Percentiles rank a stretch among this genome's conserved stretches.
Conservation (phyloP, 1,140 invertebrate species). For the Panagrolaimus sp. region DNA sequence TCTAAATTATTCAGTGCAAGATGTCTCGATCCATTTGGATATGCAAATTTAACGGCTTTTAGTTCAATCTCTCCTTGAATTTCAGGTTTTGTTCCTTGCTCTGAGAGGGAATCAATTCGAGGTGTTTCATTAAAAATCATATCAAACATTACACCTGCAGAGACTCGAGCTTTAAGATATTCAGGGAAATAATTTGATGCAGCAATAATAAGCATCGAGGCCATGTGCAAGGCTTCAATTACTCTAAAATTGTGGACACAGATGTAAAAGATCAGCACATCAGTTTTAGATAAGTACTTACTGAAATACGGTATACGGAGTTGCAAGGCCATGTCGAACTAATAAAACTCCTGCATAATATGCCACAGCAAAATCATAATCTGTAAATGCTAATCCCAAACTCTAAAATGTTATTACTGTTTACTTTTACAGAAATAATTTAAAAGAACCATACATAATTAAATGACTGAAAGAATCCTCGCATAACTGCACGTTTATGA, state of each 20-base stretch:
- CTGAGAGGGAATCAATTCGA: slow-evolving; percentile 68
- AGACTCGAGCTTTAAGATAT: slow-evolving; percentile 11
- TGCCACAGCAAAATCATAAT: slow-evolving; percentile 7
- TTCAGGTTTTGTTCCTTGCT: slow-evolving; percentile 64
- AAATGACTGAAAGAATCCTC: slow-evolving; percentile 4
- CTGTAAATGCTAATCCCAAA: background rate
- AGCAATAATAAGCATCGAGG: background rate
- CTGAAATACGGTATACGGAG: slow-evolving; percentile 10
- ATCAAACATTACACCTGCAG: slow-evolving; percentile 8
- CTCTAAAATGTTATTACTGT: too few relatives aligned
- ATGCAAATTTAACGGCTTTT: slow-evolving; percentile 20
- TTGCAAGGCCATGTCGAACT: background rate
- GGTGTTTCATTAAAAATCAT: slow-evolving; percentile 62
- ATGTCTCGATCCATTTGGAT: slow-evolving; percentile 18
- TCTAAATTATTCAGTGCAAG: slow-evolving; percentile 32
- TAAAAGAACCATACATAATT: background rate
- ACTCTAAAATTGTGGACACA: slow-evolving; percentile 6
- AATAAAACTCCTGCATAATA: slow-evolving; percentile 1
- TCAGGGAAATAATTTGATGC: slow-evolving; percentile 1
- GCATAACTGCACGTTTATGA: background rate
- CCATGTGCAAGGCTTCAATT: slow-evolving; percentile 8
- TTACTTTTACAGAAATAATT: too few relatives aligned
- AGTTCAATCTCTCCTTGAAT: slow-evolving; percentile 18
- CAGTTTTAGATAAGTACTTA: background rate
- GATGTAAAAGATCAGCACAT: background rate